Base-by-base conservation (phyloP, 2,888 invertebrate species). In the Antheraea assamensis region DNA sequence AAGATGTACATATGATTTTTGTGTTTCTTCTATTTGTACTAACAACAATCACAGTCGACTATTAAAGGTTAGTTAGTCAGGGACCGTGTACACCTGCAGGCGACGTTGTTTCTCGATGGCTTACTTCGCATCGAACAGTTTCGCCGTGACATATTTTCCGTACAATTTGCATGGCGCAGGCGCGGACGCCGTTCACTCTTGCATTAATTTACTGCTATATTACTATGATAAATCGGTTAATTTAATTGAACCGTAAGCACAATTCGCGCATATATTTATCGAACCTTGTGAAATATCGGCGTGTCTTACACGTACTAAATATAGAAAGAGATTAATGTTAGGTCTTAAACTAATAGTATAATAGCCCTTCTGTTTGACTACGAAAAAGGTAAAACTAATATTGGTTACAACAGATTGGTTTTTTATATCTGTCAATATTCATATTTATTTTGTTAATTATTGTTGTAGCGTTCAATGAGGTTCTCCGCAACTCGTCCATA, bases 181-280 rank as follows among this genome's bases (percentile, higher is more conserved):
- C 49, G 68, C 55, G 13, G 49, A n/a, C 30, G 30, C 75, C 76
- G 72, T 75, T 80, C 68, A 64, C 64, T n/a, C 71, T 35, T 35
- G 21, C 21, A 71, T 71, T 55, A 73, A 70, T 55, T 35, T 55
- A 55, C 49, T 49, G 66, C 30, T 52, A 82, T 76, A 85, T 82
- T 78, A 85, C 86, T 86, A 85, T 87, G 88, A 88, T 86, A 81
- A 85, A 87, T 88, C 84, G 86, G 85, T 85, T 82, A 81, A 76
- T 80, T 83, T 88, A 87, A 88, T 87, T 87, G 86, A 79, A 79
- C 79, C 83, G 78, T 82, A 55, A 55, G 55, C 68, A 55, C 73
- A 70, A 35, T 68, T 68, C n/a, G 35, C 31, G 31, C 68, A 35
- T 68, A 31, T 21, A 35, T 68, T 68, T 58, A 35, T 72, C 30